Evolutionary conservation across 2,888 invertebrate genomes (phyloP).

Genomic region (Liopterus haemorrhoidalis): DNA sequence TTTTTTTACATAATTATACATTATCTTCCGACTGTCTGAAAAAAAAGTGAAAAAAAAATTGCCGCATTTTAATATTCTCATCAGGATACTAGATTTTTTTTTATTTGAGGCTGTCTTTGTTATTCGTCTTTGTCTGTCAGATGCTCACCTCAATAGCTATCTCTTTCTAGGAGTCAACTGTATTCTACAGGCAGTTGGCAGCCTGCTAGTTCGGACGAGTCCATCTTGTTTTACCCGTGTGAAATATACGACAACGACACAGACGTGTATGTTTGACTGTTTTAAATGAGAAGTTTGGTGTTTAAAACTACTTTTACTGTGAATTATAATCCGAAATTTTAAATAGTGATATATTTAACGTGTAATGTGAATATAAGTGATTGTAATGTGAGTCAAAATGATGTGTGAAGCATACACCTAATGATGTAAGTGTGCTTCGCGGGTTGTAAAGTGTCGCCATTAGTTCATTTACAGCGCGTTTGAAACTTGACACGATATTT

Average conservation of each 20-base stretch:
- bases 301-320: constrained; percentile 5
- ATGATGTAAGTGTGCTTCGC: constrained; percentile 18
- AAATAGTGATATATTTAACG: background rate
- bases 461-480: constrained; percentile 5
- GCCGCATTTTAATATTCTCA: constrained; percentile 7
- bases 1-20: too few species aligned
- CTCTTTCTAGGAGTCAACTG: constrained; percentile 6
- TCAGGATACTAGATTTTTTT: constrained; percentile 7
- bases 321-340: background rate
- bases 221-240: constrained; percentile 13
- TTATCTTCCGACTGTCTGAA: too few species aligned
- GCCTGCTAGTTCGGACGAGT: constrained; percentile 19
- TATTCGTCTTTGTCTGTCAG: constrained; percentile 1
- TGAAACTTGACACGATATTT: constrained; percentile 19
- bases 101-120: constrained; percentile 12
- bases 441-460: constrained; percentile 19
- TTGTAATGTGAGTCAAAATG: too few species aligned
- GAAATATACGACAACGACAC: constrained; percentile 11
- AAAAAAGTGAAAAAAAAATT: constrained; percentile 12
- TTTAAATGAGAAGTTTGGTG: too few species aligned
- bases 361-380: too few species aligned
- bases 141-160: constrained; percentile 4
- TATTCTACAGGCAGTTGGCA: constrained; percentile 18
- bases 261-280: constrained; percentile 8
- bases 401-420: background rate